A percentile compares a stretch with the other conserved stretches of the same genome.
Evolutionary conservation across 1,140 invertebrate species (phyloP).

Genomic region (Ceratina japonica): DNA sequence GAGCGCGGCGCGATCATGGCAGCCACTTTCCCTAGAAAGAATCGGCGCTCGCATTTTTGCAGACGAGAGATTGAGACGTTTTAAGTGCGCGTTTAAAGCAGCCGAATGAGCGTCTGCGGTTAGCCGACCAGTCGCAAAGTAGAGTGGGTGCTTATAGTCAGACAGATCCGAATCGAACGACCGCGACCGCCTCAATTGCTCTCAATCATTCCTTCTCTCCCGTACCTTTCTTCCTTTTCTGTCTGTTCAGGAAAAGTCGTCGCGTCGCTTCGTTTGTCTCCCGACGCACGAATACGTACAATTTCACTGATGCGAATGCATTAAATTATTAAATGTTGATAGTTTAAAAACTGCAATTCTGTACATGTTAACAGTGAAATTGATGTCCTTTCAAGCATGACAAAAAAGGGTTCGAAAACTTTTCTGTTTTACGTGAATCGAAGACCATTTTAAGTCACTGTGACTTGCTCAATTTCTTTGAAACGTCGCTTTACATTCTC

Average conservation of each 20-base stretch:
- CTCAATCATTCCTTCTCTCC: constrained; percentile 11
- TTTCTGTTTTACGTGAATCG: too few relatives aligned
- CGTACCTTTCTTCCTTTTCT: constrained; percentile 2
- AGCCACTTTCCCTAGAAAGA: constrained; percentile 5
- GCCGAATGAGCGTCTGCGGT: constrained; percentile 37
- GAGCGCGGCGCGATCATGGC: neutral
- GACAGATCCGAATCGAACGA: constrained; percentile 53
- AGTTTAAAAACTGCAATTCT: too few relatives aligned
- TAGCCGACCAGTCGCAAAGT: constrained; percentile 23
- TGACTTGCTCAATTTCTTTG: neutral
- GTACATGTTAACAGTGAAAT: too few relatives aligned
- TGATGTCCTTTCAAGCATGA: too few relatives aligned
- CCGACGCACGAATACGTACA: neutral
- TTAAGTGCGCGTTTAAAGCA: constrained; percentile 15
- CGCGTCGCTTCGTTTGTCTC: neutral
- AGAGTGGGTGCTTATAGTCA: constrained; percentile 34
- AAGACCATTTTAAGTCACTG: neutral
- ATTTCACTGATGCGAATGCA: too few relatives aligned
- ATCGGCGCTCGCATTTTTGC: constrained; percentile 20
- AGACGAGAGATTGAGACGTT: constrained; percentile 24
- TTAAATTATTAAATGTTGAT: too few relatives aligned
- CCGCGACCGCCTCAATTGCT: constrained; percentile 29
- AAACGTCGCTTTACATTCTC: neutral
- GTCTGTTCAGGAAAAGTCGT: constrained; percentile 19
- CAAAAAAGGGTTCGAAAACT: too few relatives aligned